A percentile compares a stretch with the other conserved stretches of the same genome.
Evolutionary conservation across 2,797 vertebrate species (phyloP).

Genomic region (Lacerta viridis): DNA sequence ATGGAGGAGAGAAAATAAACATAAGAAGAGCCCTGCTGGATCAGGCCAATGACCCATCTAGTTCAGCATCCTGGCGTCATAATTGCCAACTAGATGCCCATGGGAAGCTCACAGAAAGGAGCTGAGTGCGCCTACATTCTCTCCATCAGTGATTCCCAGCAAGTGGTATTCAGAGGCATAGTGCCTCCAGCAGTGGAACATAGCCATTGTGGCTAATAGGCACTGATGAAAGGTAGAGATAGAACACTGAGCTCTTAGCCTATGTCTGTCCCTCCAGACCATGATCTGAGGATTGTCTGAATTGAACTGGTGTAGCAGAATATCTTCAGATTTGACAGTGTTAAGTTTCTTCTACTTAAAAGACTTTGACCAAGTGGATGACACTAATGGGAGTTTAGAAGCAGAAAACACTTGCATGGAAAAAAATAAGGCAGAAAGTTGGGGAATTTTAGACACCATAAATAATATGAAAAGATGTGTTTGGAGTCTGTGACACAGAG

Average conservation of each 20-base stretch:
- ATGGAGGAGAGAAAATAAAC: not conserved
- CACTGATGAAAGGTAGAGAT: no score
- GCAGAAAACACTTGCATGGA: no score
- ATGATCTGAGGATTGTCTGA: not conserved
- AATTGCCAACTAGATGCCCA: no score
- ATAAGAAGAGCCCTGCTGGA: not conserved
- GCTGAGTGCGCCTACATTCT: no score
- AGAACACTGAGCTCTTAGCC: no score
- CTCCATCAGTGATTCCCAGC: no score
- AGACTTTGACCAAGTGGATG: not conserved
- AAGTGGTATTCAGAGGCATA: no score
- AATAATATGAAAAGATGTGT: not conserved
- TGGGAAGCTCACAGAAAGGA: no score
- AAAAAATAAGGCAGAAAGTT: constrained; percentile 1
- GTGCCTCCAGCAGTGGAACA: no score
- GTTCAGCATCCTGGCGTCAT: no score
- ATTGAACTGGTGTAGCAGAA: not conserved
- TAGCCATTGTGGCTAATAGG: not conserved
- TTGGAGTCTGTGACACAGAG: not conserved
- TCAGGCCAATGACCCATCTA: not conserved
- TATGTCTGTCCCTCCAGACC: not conserved
- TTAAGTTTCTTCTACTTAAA: not conserved
- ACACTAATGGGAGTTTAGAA: not conserved
- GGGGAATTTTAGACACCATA: not conserved
- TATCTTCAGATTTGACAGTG: not conserved